Conservation (phyloP, 2,888 invertebrate species). For the Cerastis leucographa region DNA sequence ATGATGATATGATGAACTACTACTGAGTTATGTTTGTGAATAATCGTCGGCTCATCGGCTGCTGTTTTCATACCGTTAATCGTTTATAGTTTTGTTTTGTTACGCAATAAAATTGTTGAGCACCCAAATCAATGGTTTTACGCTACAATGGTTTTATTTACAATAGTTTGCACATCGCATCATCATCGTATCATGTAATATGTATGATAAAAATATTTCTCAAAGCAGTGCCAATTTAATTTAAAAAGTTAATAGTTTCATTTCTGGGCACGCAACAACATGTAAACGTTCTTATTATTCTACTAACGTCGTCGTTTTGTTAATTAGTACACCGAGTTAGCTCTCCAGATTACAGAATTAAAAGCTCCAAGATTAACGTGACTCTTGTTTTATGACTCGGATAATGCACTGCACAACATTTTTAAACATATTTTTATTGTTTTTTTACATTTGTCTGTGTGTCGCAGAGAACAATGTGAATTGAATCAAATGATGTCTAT, state of each 20-base stretch:
- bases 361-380: constrained; percentile 3
- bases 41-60: neutral
- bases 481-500: neutral
- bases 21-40: neutral
- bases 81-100: neutral
- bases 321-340: constrained; percentile 1
- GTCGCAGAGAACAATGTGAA: neutral
- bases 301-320: neutral
- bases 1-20: constrained; percentile 17
- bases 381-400: constrained; percentile 16
- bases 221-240: neutral
- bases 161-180: neutral
- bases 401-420: neutral
- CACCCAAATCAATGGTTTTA: neutral
- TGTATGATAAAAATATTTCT: neutral
- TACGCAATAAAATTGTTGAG: neutral
- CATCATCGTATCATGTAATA: too few species aligned
- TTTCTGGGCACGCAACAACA: neutral
- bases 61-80: neutral
- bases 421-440: neutral
- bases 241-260: neutral
- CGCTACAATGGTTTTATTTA: neutral
- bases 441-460: neutral
- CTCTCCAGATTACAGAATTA: constrained; percentile 12
- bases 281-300: neutral